These are phyloP conservation scores for Drosophila lutescens DNA, from an alignment of 2,888 invertebrate genomes.

Conservation along the genomic window DNA sequence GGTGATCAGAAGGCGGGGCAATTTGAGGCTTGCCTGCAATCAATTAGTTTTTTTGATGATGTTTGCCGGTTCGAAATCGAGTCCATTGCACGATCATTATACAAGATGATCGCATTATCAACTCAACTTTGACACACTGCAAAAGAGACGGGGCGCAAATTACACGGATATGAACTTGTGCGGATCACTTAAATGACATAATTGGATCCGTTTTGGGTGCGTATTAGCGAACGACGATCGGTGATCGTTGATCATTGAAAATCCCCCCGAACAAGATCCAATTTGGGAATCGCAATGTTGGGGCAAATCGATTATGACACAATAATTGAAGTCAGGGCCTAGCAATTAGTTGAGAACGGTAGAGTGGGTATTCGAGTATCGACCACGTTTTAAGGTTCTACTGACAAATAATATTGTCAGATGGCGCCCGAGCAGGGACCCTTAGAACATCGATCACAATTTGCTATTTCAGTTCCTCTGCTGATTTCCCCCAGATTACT, in stretches of 20 bases:
- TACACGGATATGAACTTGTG: conserved; percentile 39
- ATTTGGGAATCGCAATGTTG: conserved; percentile 24
- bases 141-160: conserved; percentile 5
- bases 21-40: conserved; percentile 10
- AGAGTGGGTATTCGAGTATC: too few species aligned
- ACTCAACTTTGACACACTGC: conserved; percentile 41
- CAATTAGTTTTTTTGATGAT: conserved; percentile 29
- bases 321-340: conserved; percentile 18
- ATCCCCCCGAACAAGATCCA: conserved; percentile 13
- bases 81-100: conserved; percentile 44
- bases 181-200: conserved; percentile 38
- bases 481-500: not conserved
- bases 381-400: too few species aligned
- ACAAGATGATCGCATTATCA: conserved; percentile 44
- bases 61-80: conserved; percentile 19
- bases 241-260: not conserved
- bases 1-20: conserved; percentile 21
- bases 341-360: not conserved
- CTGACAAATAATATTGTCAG: too few species aligned
- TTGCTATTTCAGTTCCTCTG: not conserved
- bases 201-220: conserved; percentile 27
- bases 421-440: too few species aligned
- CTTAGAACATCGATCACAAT: not conserved
- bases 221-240: conserved; percentile 8
- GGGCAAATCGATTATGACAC: conserved; percentile 18